Percentiles rank a stretch among this genome's conserved stretches.
Evolutionary conservation across 2,113 vertebrate genomes (phyloP).

Genomic region (Mormyrus iriodes): DNA sequence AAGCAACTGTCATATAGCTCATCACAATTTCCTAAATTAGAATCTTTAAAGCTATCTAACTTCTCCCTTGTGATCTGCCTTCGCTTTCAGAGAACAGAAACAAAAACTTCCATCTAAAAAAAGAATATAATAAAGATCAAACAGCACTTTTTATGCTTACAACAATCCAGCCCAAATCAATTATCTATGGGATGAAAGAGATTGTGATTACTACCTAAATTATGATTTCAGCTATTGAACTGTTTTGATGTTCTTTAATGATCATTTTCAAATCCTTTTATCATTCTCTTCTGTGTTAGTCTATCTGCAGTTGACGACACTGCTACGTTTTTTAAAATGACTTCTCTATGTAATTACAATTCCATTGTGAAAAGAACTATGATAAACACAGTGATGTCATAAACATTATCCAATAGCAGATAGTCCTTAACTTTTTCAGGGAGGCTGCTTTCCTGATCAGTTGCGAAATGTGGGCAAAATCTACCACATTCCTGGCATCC

Average conservation of each 20-base stretch:
- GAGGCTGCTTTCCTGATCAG: too few species aligned
- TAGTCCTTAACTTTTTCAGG: background rate
- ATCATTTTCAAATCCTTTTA: constrained; percentile 11
- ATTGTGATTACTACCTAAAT: background rate
- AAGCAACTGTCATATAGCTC: background rate
- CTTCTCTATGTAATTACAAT: background rate
- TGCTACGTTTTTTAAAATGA: background rate
- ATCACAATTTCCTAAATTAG: background rate
- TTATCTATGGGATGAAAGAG: background rate
- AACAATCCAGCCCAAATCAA: background rate
- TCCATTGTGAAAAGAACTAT: background rate
- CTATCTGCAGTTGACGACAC: background rate
- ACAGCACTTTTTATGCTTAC: background rate
- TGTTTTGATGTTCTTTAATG: background rate
- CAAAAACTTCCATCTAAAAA: background rate
- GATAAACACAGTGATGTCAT: background rate
- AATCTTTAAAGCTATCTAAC: background rate
- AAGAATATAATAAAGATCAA: background rate
- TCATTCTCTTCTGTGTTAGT: background rate
- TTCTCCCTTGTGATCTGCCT: background rate
- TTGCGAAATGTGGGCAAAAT: too few species aligned
- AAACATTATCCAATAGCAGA: background rate
- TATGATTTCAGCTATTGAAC: background rate
- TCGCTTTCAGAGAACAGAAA: background rate
- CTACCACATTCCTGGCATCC: too few species aligned